Percentiles rank a stretch among this genome's conserved stretches.
Conservation (phyloP, 2,113 vertebrate species). For the Pygoscelis adeliae region DNA sequence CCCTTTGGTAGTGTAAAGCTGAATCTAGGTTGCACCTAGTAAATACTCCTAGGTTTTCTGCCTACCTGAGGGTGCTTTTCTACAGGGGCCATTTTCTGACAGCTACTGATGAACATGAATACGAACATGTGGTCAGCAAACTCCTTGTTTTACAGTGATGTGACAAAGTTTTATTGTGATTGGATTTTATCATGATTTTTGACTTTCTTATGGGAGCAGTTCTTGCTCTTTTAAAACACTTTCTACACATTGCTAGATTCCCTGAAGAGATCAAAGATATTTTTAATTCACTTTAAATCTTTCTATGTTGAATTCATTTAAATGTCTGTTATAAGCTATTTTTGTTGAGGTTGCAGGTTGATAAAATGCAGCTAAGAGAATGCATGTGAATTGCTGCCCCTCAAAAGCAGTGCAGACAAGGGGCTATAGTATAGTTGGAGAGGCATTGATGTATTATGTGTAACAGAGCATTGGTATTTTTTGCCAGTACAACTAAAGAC, state of each 20-base stretch:
- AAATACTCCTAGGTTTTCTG: background rate
- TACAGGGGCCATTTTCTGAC: conserved; percentile 4
- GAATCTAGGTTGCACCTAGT: background rate
- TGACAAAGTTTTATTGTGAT: background rate
- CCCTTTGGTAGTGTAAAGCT: background rate
- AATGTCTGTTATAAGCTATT: conserved; percentile 66
- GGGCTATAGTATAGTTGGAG: conserved; percentile 28
- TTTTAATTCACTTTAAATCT: conserved; percentile 58
- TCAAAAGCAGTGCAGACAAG: conserved; percentile 16
- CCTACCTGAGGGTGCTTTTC: background rate
- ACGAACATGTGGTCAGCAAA: background rate
- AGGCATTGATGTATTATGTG: conserved; percentile 20
- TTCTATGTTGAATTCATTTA: conserved; percentile 25
- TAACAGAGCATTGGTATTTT: conserved; percentile 70
- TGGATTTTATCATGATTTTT: conserved; percentile 50
- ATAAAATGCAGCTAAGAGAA: conserved; percentile 27
- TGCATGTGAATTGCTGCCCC: conserved; percentile 44
- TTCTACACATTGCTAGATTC: conserved; percentile 4
- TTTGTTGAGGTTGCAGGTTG: conserved; percentile 43
- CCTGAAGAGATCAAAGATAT: conserved; percentile 7
- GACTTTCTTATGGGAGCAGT: conserved; percentile 16
- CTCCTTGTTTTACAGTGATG: conserved; percentile 34
- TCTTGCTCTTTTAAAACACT: conserved; percentile 56
- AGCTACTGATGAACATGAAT: background rate
- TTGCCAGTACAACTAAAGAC: conserved; percentile 80